A percentile compares a stretch with the other conserved stretches of the same genome.
Conservation (phyloP, 2,113 vertebrate genomes). For the Pseudolaguvia tuberculata region DNA sequence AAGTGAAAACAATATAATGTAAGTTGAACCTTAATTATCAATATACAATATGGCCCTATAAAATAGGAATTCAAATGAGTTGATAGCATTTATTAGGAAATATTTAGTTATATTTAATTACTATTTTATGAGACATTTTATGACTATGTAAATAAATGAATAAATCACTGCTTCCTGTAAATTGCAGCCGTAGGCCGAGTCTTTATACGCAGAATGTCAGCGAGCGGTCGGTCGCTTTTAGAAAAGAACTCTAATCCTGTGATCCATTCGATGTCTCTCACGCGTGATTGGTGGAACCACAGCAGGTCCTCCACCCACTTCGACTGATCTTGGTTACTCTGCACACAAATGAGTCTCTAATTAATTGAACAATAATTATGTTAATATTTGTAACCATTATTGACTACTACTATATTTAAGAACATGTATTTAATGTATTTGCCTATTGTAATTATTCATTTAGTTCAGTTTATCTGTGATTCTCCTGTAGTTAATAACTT, state of each 20-base stretch:
- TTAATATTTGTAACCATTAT: neutral
- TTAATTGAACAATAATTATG: neutral
- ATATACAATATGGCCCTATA: neutral
- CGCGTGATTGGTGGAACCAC: slow-evolving; percentile 70
- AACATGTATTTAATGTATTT: too few relatives aligned
- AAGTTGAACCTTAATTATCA: neutral
- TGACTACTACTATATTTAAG: neutral
- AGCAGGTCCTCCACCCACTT: slow-evolving; percentile 68
- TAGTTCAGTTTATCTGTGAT: too few relatives aligned
- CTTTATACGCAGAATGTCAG: slow-evolving; percentile 69
- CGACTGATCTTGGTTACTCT: slow-evolving; percentile 57
- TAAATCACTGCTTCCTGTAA: slow-evolving; percentile 43
- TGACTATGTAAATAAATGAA: neutral
- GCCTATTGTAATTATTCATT: too few relatives aligned
- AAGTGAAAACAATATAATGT: neutral
- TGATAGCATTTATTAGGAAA: too few relatives aligned
- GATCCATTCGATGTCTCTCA: slow-evolving; percentile 70
- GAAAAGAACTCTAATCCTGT: slow-evolving; percentile 70
- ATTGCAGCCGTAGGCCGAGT: slow-evolving; percentile 67
- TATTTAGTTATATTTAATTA: neutral
- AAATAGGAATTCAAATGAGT: too few relatives aligned
- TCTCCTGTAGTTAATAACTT: too few relatives aligned
- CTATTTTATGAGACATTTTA: neutral
- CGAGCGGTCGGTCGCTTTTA: slow-evolving; percentile 57
- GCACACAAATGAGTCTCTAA: neutral